Base-by-base conservation (phyloP, 2,888 invertebrate species). In the Meandrusa payeni region DNA sequence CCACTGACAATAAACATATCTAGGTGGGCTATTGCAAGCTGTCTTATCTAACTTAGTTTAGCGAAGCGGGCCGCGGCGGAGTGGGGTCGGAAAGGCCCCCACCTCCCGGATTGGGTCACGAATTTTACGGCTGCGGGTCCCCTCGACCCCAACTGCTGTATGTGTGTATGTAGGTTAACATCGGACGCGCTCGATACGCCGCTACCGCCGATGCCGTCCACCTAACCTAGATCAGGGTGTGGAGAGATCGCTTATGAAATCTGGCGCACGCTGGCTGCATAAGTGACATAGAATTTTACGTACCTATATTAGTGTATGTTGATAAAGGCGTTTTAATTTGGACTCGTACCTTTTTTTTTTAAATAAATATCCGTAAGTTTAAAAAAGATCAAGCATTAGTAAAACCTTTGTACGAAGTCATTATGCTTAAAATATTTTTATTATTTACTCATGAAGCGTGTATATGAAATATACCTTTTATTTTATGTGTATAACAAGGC, bases 241-340 rank as follows among this genome's bases (percentile, higher is more conserved):
- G 73, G 83, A 82, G 86, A 87, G 83, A 85, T 83, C 79, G 83
- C 82, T 85, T 85, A 85, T 86, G 83, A 86, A 86, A 86, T 87
- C 82, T 85, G 81, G 85, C 81, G 76, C 82, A 76, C 76, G 74
- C 65, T 62, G 71, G 62, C 80, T 81, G 74, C 77, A 76, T 80
- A 73, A 77, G 76, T 77, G 75, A 75, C 79, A 77, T 69, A 64
- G 69, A 72, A 69, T 64, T 69, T 66, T 67, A 73, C 68, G 63
- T 67, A 64, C 67, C 62, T 53, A 52, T 65, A 63, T 67, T 70
- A 69, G 62, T 33, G 57, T 59, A 63, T 63, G n/a, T n/a, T 11
- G 11, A 19, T 19, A 11, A 26, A 36, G 5, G 26, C 17, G 9
- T 7, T 6, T 15, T 15, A 9, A 24, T 23, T 34, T 2, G 22